Conservation (phyloP, 1,140 invertebrate species). For the Hyphantria cunea region DNA sequence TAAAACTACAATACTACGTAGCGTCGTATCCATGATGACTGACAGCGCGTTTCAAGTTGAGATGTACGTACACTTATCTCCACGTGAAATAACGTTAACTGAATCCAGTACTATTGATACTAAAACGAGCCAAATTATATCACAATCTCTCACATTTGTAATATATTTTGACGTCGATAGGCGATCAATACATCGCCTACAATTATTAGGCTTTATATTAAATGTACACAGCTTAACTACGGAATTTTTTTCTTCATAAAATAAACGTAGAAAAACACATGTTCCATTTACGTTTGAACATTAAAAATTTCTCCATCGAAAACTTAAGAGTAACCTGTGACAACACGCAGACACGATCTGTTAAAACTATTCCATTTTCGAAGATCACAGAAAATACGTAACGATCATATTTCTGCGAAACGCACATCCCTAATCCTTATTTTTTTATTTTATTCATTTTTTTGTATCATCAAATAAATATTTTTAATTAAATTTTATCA, state of each 20-base stretch:
- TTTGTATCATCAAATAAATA: conserved; percentile 52
- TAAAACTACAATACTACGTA: conserved; percentile 59
- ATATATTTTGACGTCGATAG: conserved; percentile 37
- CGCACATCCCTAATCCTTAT: conserved; percentile 33
- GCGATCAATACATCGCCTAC: conserved; percentile 43
- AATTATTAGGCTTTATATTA: conserved; percentile 73
- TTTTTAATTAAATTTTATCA: conserved; percentile 58
- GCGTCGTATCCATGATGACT: conserved; percentile 70
- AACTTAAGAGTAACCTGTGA: conserved; percentile 71
- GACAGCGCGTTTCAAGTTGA: conserved; percentile 60
- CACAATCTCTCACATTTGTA: conserved; percentile 31
- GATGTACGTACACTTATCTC: conserved; percentile 33
- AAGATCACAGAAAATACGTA: conserved; percentile 72
- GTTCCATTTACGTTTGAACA: conserved; percentile 56
- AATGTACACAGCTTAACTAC: conserved; percentile 79
- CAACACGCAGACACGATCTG: conserved; percentile 62
- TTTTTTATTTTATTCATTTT: conserved; percentile 40
- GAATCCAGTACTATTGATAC: conserved; percentile 70
- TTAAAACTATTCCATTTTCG: conserved; percentile 72
- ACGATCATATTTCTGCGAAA: conserved; percentile 41
- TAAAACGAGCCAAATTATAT: conserved; percentile 52
- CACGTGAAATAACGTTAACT: conserved; percentile 51
- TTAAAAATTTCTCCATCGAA: conserved; percentile 71
- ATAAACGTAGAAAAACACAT: conserved; percentile 75
- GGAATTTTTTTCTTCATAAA: conserved; percentile 72